Conservation (phyloP, 2,113 vertebrate genomes). For the Chloroceryle aenea region DNA sequence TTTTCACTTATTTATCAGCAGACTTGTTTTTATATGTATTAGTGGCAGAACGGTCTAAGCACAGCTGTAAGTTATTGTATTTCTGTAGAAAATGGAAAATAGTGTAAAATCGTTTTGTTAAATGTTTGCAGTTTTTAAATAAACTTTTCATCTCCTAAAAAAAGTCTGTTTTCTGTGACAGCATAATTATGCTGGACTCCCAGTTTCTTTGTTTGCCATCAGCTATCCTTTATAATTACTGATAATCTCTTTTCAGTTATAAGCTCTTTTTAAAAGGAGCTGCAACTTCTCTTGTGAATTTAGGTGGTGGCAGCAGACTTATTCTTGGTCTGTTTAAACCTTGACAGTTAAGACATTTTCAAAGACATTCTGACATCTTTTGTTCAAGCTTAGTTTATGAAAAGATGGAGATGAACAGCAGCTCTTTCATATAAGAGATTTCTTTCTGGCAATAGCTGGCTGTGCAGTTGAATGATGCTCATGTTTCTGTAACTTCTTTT, state of each 20-base stretch:
- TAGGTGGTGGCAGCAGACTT: not conserved
- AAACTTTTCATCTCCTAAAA: constrained; percentile 75
- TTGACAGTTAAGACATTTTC: not conserved
- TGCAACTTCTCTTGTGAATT: not conserved
- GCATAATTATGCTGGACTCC: not conserved
- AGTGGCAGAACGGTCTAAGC: constrained; percentile 67
- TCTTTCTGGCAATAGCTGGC: not conserved
- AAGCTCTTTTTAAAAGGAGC: not conserved
- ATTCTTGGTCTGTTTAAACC: not conserved
- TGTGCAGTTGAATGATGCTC: not conserved
- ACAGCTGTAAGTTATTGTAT: constrained; percentile 73
- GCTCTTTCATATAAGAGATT: not conserved
- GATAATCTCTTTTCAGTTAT: not conserved
- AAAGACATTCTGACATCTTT: not conserved
- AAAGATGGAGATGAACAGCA: not conserved
- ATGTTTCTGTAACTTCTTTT: not conserved
- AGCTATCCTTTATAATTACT: not conserved
- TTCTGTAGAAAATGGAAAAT: constrained; percentile 74
- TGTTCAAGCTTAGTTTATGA: not conserved
- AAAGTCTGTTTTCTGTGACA: not conserved
- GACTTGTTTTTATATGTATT: constrained; percentile 69
- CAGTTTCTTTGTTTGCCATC: not conserved
- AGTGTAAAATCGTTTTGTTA: constrained; percentile 71
- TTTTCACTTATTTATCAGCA: constrained; percentile 60
- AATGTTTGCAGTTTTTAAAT: constrained; percentile 78